These are phyloP conservation scores for Serranus cabrilla DNA, from an alignment of 2,797 vertebrate genomes.

Conservation along the genomic window DNA sequence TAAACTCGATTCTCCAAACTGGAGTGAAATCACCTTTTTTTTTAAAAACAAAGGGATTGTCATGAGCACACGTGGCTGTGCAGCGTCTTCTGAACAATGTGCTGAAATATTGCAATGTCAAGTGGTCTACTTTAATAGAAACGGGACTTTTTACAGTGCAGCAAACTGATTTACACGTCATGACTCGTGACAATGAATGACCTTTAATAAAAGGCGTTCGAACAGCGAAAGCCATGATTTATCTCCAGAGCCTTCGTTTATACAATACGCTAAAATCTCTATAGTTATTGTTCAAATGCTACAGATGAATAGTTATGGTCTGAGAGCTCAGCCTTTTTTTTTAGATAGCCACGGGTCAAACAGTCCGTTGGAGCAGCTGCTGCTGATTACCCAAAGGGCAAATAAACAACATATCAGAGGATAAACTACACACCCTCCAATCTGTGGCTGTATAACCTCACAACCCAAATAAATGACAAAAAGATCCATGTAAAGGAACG, in stretches of 20 bases:
- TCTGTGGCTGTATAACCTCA: no score
- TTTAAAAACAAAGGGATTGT: neutral
- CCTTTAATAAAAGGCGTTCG: constrained; percentile 28
- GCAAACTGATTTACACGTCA: neutral
- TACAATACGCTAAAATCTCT: neutral
- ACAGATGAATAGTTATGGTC: constrained; percentile 7
- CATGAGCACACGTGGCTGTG: neutral
- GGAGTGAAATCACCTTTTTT: neutral
- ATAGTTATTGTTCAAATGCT: constrained; percentile 31
- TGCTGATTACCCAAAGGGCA: constrained; percentile 11
- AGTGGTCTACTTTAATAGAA: neutral
- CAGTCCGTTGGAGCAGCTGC: constrained; percentile 1
- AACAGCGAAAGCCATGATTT: constrained; percentile 28
- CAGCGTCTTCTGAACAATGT: neutral
- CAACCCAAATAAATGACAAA: no score
- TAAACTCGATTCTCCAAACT: constrained; percentile 47
- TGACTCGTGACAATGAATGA: constrained; percentile 19
- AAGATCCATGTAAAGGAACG: no score
- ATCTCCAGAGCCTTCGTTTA: constrained; percentile 13
- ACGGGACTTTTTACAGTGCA: neutral
- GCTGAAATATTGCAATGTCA: neutral
- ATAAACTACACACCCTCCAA: no score
- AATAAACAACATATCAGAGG: neutral
- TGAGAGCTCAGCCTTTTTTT: neutral
- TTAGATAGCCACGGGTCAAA: constrained; percentile 11